phyloP scores from a whole-genome alignment of 2,797 vertebrate species.

The Labeo calbasu region DNA sequence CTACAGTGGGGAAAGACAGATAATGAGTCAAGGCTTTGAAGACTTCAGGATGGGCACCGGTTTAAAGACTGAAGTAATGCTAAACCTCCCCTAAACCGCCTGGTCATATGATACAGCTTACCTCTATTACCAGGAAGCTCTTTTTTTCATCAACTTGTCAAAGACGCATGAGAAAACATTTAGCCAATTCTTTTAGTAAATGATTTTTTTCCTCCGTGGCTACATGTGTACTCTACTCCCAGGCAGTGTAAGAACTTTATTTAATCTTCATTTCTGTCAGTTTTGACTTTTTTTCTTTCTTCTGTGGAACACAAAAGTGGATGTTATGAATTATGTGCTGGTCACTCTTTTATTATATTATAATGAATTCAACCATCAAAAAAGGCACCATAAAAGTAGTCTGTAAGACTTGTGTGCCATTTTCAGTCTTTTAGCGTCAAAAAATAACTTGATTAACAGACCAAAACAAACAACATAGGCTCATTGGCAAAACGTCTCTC shows the following conservation, averaged over 20 bases:
- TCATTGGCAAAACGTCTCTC: background rate
- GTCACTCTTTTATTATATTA: background rate
- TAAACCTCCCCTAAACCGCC: conserved; percentile 62
- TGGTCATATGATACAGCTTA: conserved; percentile 61
- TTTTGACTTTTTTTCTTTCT: background rate
- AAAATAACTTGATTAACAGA: background rate
- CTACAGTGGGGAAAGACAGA: conserved; percentile 60
- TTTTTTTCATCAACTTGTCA: conserved; percentile 58
- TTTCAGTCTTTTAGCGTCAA: background rate
- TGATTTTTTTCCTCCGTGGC: conserved; percentile 37
- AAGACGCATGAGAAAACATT: conserved; percentile 62
- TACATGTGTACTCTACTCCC: conserved; percentile 7
- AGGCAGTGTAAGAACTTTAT: conserved; percentile 25
- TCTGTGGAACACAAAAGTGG: background rate
- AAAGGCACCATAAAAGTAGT: background rate
- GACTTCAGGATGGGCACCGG: conserved; percentile 56
- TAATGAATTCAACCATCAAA: background rate
- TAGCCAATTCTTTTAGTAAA: conserved; percentile 59
- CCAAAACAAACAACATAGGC: too few relatives aligned
- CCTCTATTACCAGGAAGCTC: conserved; percentile 61
- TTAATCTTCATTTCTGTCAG: conserved; percentile 43
- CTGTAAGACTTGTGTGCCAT: background rate
- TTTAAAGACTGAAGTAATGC: conserved; percentile 70
- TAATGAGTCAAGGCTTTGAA: conserved; percentile 69
- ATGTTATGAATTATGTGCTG: background rate